Base-by-base conservation (phyloP, 2,888 invertebrate species). In the Lasioglossum lativentre region DNA sequence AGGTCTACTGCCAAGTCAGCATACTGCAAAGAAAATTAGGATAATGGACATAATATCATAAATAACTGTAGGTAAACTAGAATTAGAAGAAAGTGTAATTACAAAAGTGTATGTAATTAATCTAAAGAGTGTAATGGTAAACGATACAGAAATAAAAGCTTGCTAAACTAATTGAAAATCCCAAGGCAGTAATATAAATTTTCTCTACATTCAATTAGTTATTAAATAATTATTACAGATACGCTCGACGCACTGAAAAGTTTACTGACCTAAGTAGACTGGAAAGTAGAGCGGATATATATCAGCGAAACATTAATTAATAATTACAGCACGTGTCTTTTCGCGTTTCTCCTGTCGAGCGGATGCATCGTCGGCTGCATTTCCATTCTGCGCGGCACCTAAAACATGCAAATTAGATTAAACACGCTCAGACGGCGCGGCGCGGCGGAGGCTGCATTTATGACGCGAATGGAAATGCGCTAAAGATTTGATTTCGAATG, bases 381-480 rank as follows among this genome's bases (percentile, higher is more conserved):
- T 86, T 85, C 81, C 85, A 85, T 86, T 84, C 77, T 68, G 63
- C 75, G 23, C 84, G 70, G 80, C 77, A 80, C 66, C 86, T 81
- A 81, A 86, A 81, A 78, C 78, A 85, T 86, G 86, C 86, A 86
- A 86, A 86, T 84, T 86, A 84, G 86, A 86, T 80, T 80, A 84
- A 80, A 80, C 80, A 75, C 80, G 78, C 73, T 77, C 76, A 83
- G 83, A 84, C 74, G 63, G 40, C 40, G 40, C 40, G 40, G 34
- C 40, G 40, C 40, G 40, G 66, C 56, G 68, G 68, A 27, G 80
- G 71, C 68, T 56, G 84, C 86, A 80, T 78, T 80, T 86, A 77
- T 72, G 83, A 70, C 47, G 14, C 72, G 83, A 83, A 85, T 83
- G 85, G 85, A 85, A 85, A 85, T 83, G 83, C 79, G 79, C 75